Evolutionary conservation across 2,888 invertebrate species (phyloP).

Genomic region (Dichetophora obliterata): DNA sequence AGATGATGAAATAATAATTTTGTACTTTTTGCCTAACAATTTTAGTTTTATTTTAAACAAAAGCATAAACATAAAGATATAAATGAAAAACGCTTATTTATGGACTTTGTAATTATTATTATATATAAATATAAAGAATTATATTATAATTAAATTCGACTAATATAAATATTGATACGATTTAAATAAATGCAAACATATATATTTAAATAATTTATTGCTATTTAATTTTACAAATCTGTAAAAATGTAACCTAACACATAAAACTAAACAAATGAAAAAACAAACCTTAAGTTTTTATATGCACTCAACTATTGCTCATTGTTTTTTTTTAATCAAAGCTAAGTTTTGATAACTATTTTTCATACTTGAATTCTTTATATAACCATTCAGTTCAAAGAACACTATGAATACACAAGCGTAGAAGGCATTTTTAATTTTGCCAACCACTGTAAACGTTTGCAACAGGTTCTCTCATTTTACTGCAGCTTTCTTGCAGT

Average conservation of each 20-base stretch:
- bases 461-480: too few species aligned
- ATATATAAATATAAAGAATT: conserved; percentile 6
- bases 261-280: background rate
- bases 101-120: conserved; percentile 39
- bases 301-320: background rate
- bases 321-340: too few species aligned
- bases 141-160: conserved; percentile 11
- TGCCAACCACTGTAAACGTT: too few species aligned
- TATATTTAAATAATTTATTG: conserved; percentile 20
- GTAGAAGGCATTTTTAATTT: too few species aligned
- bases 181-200: conserved; percentile 10
- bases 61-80: conserved; percentile 27
- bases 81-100: conserved; percentile 42
- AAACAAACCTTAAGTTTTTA: background rate
- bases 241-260: background rate
- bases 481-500: too few species aligned
- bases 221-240: too few species aligned
- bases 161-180: conserved; percentile 10
- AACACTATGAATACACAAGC: too few species aligned
- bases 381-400: too few species aligned
- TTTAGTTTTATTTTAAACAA: background rate
- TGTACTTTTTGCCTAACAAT: conserved; percentile 18
- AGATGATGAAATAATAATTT: conserved; percentile 5
- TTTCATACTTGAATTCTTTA: too few species aligned
- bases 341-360: too few species aligned